These are phyloP conservation scores for Pithecia hirsuta DNA, from an alignment of 2,797 vertebrate genomes.

Conservation along the genomic window DNA sequence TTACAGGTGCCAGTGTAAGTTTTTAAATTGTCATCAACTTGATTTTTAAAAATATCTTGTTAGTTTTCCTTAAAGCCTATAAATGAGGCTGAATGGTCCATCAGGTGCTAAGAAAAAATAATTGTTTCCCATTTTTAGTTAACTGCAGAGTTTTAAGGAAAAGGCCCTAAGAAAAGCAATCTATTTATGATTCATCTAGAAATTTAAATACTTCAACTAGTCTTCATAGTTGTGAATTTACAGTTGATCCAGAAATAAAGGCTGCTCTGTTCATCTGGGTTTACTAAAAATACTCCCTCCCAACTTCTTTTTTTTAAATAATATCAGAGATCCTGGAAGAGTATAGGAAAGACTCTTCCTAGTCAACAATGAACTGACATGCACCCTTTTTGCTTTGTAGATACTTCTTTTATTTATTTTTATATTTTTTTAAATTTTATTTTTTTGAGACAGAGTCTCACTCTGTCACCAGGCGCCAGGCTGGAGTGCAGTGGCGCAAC, in stretches of 20 bases:
- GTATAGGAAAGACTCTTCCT: neutral
- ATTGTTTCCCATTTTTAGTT: neutral
- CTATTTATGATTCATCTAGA: neutral
- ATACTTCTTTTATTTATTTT: neutral
- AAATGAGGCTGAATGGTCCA: neutral
- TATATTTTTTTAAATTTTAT: no score
- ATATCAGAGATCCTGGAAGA: neutral
- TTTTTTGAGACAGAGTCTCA: no score
- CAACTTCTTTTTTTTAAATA: neutral
- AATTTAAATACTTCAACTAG: neutral
- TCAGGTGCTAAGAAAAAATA: neutral
- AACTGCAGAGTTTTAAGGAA: constrained; percentile 13
- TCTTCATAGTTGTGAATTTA: neutral
- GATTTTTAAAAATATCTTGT: neutral
- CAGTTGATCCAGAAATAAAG: neutral
- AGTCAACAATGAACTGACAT: neutral
- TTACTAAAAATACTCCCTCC: constrained; percentile 9
- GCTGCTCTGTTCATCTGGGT: neutral
- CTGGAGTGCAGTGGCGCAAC: no score
- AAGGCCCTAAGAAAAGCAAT: neutral
- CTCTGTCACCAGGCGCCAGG: no score
- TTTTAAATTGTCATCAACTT: constrained; percentile 5
- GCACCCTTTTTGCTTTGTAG: neutral
- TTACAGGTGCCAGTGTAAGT: neutral
- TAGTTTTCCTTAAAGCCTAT: constrained; percentile 24